These are phyloP conservation scores for Penaeus chinensis DNA, from an alignment of 1,140 invertebrate genomes.

Conservation along the genomic window DNA sequence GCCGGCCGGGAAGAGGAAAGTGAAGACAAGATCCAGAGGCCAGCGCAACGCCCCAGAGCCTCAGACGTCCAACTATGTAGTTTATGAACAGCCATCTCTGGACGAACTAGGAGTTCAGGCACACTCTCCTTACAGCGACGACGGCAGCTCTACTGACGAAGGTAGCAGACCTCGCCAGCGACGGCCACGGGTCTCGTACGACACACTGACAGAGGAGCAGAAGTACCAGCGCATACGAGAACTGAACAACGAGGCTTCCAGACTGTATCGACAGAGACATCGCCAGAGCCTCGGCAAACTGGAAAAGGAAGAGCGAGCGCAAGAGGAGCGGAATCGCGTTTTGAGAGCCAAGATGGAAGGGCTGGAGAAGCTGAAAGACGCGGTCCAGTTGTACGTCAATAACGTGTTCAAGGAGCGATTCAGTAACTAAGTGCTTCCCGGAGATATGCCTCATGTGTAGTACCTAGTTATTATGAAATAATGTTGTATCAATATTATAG, in stretches of 20 bases:
- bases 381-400: not conserved
- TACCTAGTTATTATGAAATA: too few relatives aligned
- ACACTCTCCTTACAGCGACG: not conserved
- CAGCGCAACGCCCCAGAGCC: too few relatives aligned
- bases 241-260: constrained; percentile 44
- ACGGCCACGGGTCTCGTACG: constrained; percentile 32
- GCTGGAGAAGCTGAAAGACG: constrained; percentile 5
- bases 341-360: not conserved
- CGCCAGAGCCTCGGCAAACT: not conserved
- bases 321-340: constrained; percentile 5
- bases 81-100: too few relatives aligned
- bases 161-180: constrained; percentile 13
- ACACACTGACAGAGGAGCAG: constrained; percentile 40
- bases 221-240: constrained; percentile 39
- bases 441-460: too few relatives aligned
- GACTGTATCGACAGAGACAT: constrained; percentile 26
- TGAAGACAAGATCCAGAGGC: too few relatives aligned
- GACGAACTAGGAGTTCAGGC: not conserved
- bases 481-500: too few relatives aligned
- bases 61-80: too few relatives aligned
- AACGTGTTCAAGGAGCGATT: too few relatives aligned
- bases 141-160: not conserved
- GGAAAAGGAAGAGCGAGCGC: not conserved
- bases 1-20: too few relatives aligned
- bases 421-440: too few relatives aligned